A percentile compares a stretch with the other conserved stretches of the same genome.
These are phyloP conservation scores for Nomada fabriciana DNA, from an alignment of 2,888 invertebrate genomes.

Conservation along the genomic window DNA sequence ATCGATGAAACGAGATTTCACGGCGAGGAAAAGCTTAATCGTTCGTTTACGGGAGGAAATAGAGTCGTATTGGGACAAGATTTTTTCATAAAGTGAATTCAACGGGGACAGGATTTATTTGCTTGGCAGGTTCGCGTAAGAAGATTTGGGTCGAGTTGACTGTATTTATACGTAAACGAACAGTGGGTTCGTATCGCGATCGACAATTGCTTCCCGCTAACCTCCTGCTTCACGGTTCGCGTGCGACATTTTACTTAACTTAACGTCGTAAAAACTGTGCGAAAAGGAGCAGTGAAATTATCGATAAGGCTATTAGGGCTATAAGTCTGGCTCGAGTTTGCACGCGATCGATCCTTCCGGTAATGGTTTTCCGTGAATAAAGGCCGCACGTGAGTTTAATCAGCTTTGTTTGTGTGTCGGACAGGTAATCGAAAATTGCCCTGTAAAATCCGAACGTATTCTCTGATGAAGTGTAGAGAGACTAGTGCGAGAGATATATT, in stretches of 20 bases:
- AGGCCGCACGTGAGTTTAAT: background rate
- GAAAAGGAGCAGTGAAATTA: constrained; percentile 1
- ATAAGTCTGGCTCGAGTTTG: background rate
- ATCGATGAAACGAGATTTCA: background rate
- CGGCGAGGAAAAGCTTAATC: background rate
- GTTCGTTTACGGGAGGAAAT: background rate
- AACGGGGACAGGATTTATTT: background rate
- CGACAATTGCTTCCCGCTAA: background rate
- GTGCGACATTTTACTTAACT: background rate
- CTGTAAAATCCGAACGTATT: background rate
- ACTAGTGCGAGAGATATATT: no score
- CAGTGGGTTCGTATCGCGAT: background rate
- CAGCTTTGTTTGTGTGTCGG: background rate
- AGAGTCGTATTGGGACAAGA: background rate
- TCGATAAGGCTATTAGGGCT: constrained; percentile 22
- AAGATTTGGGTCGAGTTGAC: constrained; percentile 30
- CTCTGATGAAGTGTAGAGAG: background rate
- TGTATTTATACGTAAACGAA: background rate
- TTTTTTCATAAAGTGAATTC: background rate
- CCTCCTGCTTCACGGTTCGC: constrained; percentile 1
- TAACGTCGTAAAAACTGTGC: background rate
- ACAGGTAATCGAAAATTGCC: background rate
- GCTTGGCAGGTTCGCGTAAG: background rate
- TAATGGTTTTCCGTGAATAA: background rate
- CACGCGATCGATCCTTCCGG: constrained; percentile 29